Base-by-base conservation (phyloP, 2,888 invertebrate species). In the Cheilosia scutellata region DNA sequence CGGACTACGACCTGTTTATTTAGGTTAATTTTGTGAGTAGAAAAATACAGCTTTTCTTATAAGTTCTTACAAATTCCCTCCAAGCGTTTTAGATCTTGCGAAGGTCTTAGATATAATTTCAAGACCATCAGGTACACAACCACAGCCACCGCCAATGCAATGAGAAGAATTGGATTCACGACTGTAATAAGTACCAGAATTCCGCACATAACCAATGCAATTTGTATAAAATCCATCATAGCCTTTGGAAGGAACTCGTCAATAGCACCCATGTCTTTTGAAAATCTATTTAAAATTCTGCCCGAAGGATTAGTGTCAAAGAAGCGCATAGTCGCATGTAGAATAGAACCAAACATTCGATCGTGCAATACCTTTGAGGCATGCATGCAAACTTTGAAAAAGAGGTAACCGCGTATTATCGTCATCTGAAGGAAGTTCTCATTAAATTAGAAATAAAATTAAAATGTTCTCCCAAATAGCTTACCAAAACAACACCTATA, bases 1-100 rank as follows among this genome's bases (percentile, higher is more conserved):
- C 0, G 98, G 98, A 92, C 98, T 97, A 84, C 96, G 94, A 76
- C 96, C 96, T n/a, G n/a, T n/a, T n/a, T n/a, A n/a, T n/a, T n/a
- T n/a, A n/a, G n/a, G n/a, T n/a, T n/a, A n/a, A n/a, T n/a, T n/a
- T n/a, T 27, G 4, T 11, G 11, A 37, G 11, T 37, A n/a, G 13
- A 27, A 55, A 11, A 11, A 29, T 13, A 0, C 2, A n/a, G n/a
- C 40, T 42, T 25, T 47, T 13, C 4, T 9, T 25, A 40, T 31
- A 20, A 7, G 27, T 11, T 93, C 94, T 93, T 92, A 93, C 95
- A 94, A 78, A 95, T 95, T 88, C 95, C 95, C 90, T 96, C 96
- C 84, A 96, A 92, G 60, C 95, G 93, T 90, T 95, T 97, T 0
- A 97, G 93, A 90, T 95, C 96, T 88, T 96, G 94, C 0, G 97